These are phyloP conservation scores for Tinea trinotella DNA, from an alignment of 2,888 invertebrate genomes.

Conservation along the genomic window DNA sequence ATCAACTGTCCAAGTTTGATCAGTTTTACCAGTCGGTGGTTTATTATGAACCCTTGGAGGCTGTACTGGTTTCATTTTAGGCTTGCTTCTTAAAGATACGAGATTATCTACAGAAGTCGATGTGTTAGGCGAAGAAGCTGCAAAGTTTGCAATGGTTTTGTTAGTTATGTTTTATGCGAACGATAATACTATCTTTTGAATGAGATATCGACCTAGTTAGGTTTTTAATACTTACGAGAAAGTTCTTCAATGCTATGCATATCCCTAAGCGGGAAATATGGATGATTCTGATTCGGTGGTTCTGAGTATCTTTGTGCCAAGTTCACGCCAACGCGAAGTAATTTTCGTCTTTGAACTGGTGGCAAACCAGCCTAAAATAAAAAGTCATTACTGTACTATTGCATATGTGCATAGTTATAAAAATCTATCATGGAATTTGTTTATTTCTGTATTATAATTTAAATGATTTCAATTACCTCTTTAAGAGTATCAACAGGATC, in stretches of 20 bases:
- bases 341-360: slow-evolving; percentile 58
- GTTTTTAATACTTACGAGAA: slow-evolving; percentile 47
- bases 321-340: slow-evolving; percentile 51
- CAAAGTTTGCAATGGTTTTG: slow-evolving; percentile 23
- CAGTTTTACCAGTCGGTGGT: slow-evolving; percentile 66
- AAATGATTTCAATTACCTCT: slow-evolving; percentile 45
- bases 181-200: too few species aligned
- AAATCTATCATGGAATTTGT: too few species aligned
- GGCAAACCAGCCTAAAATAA: slow-evolving; percentile 46
- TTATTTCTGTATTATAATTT: too few species aligned
- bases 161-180: too few species aligned
- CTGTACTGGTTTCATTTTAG: slow-evolving; percentile 79
- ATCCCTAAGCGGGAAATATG: slow-evolving; percentile 62
- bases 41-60: slow-evolving; percentile 75
- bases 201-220: too few species aligned
- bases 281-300: slow-evolving; percentile 68
- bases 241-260: slow-evolving; percentile 70
- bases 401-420: too few species aligned
- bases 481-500: slow-evolving; percentile 90
- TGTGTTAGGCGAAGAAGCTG: slow-evolving; percentile 66
- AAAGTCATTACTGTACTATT: too few species aligned
- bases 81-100: slow-evolving; percentile 65
- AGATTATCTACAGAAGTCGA: slow-evolving; percentile 82
- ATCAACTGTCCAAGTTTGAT: slow-evolving; percentile 84
- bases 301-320: slow-evolving; percentile 75